Evolutionary conservation across 2,113 vertebrate genomes (phyloP), one percentile per base, ranked within the genome.

Genomic region (Ifrita kowaldi): DNA sequence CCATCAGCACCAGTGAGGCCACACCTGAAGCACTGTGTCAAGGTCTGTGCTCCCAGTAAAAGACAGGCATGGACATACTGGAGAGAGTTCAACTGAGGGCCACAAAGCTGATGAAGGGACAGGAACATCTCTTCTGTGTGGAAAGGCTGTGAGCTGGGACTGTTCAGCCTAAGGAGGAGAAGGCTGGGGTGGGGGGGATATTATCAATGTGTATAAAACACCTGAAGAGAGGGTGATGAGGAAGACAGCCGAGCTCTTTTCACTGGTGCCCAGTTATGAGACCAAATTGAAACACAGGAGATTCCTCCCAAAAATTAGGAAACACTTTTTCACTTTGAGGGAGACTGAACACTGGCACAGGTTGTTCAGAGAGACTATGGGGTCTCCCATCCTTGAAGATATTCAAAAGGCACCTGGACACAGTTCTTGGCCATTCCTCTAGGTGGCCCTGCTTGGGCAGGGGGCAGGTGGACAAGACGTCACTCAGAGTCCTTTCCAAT

Each of bases 141-240:
- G n/a, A 60, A 65, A 41, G n/a, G n/a, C 18, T 84, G n/a, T 50
- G 32, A 60, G 16, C 42, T 62, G 32, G 4, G n/a, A 30, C 18
- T 4, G 4, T 20, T 79, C 27, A 57, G 14, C 21, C 16, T 44
- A 28, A 26, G 55, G 65, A 90, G 65, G 33, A 56, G 14, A 65
- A 73, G 41, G 6, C 28, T 89, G 8, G 0, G 0, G n/a, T n/a
- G 6, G 13, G 6, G 2, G 1, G 8, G 2, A 21, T 42, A 52
- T 69, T 41, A 33, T 9, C n/a, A 27, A 9, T 53, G 27, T 41
- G 4, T n/a, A 37, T 27, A 78, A 78, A 82, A 42, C 14, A 62
- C 4, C n/a, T 57, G 60, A 84, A 90, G 46, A 47, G 23, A 68
- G 10, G 7, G 19, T 28, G 3, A 46, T 4, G 37, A 85, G 27